phyloP scores from a whole-genome alignment of 2,888 invertebrate genomes.

The Taphrorychus bicolor region DNA sequence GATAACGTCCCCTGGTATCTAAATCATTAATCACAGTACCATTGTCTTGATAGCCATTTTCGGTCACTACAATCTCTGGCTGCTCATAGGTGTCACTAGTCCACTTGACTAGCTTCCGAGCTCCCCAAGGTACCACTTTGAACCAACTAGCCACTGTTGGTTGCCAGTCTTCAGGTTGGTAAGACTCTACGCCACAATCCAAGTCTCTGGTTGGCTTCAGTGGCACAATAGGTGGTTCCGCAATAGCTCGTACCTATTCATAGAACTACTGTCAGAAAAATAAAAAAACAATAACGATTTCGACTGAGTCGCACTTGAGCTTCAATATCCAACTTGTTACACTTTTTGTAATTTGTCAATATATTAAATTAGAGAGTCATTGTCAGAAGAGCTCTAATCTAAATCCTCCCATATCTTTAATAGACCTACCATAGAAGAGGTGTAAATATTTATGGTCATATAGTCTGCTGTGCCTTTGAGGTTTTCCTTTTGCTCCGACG shows the following conservation, averaged over 20 bases:
- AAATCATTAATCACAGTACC: slow-evolving; percentile 53
- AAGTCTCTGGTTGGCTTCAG: slow-evolving; percentile 23
- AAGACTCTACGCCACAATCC: slow-evolving; percentile 30
- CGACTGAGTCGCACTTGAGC: slow-evolving; percentile 8
- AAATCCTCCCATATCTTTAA: too few species aligned
- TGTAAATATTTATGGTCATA: slow-evolving; percentile 78
- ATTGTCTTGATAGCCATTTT: slow-evolving; percentile 64
- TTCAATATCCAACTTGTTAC: too few species aligned
- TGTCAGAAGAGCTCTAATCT: too few species aligned
- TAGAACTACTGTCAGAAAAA: too few species aligned
- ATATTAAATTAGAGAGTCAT: too few species aligned
- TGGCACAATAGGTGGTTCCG: slow-evolving; percentile 31
- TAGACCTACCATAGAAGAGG: slow-evolving; percentile 53
- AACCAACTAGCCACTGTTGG: slow-evolving; percentile 35
- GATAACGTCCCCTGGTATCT: slow-evolving; percentile 60
- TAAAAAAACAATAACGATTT: too few species aligned
- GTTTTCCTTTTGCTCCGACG: slow-evolving; percentile 25
- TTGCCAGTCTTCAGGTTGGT: slow-evolving; percentile 38
- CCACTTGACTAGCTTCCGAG: slow-evolving; percentile 63
- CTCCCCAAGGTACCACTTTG: slow-evolving; percentile 64
- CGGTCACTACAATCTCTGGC: slow-evolving; percentile 63
- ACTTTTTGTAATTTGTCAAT: too few species aligned
- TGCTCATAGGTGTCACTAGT: slow-evolving; percentile 55
- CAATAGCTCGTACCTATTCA: slow-evolving; percentile 12
- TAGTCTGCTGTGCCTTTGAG: slow-evolving; percentile 67